phyloP scores from a whole-genome alignment of 1,140 invertebrate genomes.

The Ganaspis sp. region DNA sequence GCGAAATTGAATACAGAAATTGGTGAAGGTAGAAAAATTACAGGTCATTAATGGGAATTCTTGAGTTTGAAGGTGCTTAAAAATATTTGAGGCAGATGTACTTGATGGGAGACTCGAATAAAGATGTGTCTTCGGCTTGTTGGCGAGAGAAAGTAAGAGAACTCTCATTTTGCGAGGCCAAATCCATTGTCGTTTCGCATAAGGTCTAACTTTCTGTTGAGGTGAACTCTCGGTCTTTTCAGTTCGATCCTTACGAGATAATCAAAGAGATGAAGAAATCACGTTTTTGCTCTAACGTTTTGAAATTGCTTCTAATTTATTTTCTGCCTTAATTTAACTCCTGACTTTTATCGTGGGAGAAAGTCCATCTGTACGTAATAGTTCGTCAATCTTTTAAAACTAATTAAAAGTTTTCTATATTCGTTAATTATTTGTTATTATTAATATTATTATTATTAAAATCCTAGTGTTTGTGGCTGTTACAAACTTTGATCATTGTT shows the following conservation, averaged over 20 bases:
- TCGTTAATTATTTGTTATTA: too few species aligned
- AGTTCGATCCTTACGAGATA: slow-evolving; percentile 24
- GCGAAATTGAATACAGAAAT: neutral
- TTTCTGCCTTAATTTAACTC: neutral
- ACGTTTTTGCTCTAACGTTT: slow-evolving; percentile 24
- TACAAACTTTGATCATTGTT: too few species aligned
- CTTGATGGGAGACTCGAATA: slow-evolving; percentile 39
- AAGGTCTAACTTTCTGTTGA: slow-evolving; percentile 12
- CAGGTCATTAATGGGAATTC: neutral
- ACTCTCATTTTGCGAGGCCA: slow-evolving; percentile 53
- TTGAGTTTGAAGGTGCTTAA: neutral
- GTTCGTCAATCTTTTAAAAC: neutral
- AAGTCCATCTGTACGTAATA: neutral
- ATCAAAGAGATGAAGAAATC: slow-evolving; percentile 27
- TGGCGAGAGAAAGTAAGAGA: slow-evolving; percentile 62
- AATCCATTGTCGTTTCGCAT: slow-evolving; percentile 42
- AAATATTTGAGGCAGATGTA: neutral
- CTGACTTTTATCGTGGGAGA: neutral
- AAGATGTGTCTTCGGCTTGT: slow-evolving; percentile 52
- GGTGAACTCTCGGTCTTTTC: slow-evolving; percentile 17
- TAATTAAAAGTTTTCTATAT: too few species aligned
- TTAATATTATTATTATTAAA: neutral
- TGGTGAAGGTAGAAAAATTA: neutral
- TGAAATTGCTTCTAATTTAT: slow-evolving; percentile 21
- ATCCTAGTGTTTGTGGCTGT: too few species aligned